These are phyloP conservation scores for Callocephalon fimbriatum DNA, from an alignment of 2,113 vertebrate species.

Conservation along the genomic window DNA sequence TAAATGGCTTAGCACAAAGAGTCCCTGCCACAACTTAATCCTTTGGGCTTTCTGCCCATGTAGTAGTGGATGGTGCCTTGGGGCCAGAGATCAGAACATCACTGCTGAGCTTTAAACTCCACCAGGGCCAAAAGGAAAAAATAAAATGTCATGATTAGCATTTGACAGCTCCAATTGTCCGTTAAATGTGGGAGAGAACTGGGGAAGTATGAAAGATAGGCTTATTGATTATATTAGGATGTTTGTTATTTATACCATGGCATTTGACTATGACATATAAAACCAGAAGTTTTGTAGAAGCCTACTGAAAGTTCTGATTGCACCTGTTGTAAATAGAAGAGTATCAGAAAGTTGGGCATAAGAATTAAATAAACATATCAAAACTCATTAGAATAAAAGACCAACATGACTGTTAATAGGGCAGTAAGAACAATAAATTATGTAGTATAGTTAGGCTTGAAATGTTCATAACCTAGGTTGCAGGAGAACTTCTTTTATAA, in stretches of 20 bases:
- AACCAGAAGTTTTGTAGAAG: neutral
- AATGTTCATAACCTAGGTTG: neutral
- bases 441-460: neutral
- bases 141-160: constrained; percentile 3
- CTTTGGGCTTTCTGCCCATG: neutral
- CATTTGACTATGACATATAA: neutral
- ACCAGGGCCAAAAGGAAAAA: neutral
- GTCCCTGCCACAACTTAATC: neutral
- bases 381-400: neutral
- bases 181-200: neutral
- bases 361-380: neutral
- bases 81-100: neutral
- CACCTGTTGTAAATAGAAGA: neutral
- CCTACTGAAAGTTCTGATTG: neutral
- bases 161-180: neutral
- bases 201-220: neutral
- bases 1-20: neutral
- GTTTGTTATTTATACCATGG: neutral
- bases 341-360: neutral
- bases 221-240: neutral
- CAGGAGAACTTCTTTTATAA: neutral
- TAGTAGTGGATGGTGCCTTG: neutral
- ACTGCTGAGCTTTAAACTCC: neutral
- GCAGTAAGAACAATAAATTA: neutral
- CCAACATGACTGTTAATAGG: neutral